A percentile compares a stretch with the other conserved stretches of the same genome.
phyloP scores from a whole-genome alignment of 2,888 invertebrate genomes.

The Oscheius sp. region DNA sequence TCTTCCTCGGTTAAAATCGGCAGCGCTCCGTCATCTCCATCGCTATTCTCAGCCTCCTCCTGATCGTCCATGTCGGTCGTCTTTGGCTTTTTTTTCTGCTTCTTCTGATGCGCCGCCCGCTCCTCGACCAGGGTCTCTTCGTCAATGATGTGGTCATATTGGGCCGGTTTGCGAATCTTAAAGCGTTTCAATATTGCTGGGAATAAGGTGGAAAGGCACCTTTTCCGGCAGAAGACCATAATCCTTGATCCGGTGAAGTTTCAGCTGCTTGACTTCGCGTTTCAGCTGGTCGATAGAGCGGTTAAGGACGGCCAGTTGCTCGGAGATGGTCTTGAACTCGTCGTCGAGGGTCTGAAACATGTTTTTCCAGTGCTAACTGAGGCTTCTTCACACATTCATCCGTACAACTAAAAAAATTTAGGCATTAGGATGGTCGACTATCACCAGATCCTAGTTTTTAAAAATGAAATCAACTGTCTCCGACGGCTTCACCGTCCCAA shows the following conservation, averaged over 20 bases:
- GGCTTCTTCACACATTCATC: too few relatives aligned
- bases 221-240: constrained; percentile 29
- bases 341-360: constrained; percentile 14
- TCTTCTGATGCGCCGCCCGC: constrained; percentile 19
- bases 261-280: background rate
- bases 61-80: background rate
- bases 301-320: background rate
- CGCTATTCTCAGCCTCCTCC: constrained; percentile 13
- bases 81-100: background rate
- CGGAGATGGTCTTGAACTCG: constrained; percentile 1
- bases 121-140: constrained; percentile 30
- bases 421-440: too few relatives aligned
- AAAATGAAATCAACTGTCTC: too few relatives aligned
- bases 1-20: constrained; percentile 18
- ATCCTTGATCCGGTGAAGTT: constrained; percentile 33
- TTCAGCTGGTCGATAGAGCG: background rate
- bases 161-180: constrained; percentile 22
- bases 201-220: background rate
- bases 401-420: too few relatives aligned
- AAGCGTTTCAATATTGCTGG: background rate
- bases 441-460: too few relatives aligned
- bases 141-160: constrained; percentile 27
- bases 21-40: constrained; percentile 25
- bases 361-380: background rate
- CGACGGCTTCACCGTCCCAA: too few relatives aligned